Evolutionary conservation across 2,797 vertebrate genomes (phyloP).

Genomic region (Diceros bicornis): DNA sequence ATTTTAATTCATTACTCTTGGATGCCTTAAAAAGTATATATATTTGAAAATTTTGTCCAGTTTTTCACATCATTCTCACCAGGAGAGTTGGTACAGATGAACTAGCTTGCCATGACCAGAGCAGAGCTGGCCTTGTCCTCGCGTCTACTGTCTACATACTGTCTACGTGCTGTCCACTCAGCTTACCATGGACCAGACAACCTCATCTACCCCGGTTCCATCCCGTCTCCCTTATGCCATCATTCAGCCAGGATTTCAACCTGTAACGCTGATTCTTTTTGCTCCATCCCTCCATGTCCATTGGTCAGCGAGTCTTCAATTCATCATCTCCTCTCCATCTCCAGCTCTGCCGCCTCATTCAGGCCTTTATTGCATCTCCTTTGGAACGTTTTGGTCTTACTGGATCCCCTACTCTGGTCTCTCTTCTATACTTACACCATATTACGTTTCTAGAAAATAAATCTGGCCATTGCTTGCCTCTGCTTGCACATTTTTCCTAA

Average conservation of each 20-base stretch:
- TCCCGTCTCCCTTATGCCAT: fast-evolving
- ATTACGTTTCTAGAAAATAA: background rate
- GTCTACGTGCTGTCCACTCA: too few relatives aligned
- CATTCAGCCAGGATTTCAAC: fast-evolving
- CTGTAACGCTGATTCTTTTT: fast-evolving
- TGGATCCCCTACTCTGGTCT: too few relatives aligned
- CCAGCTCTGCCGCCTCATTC: too few relatives aligned
- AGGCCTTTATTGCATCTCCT: background rate
- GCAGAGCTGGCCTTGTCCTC: background rate
- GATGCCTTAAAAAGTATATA: background rate
- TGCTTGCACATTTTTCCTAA: background rate
- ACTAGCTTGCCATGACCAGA: fast-evolving
- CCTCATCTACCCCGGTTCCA: fast-evolving
- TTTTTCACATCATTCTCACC: background rate
- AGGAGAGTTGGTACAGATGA: too few relatives aligned
- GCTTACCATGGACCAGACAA: fast-evolving
- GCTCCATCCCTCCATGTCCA: background rate
- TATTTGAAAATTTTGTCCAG: background rate
- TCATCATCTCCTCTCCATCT: fast-evolving
- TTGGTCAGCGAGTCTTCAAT: fast-evolving
- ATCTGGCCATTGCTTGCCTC: fast-evolving
- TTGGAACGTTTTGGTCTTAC: fast-evolving
- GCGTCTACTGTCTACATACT: fast-evolving
- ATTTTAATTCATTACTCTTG: background rate
- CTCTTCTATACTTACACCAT: fast-evolving